Evolutionary conservation across 2,797 vertebrate species (phyloP).

Genomic region (Phoebastria nigripes): DNA sequence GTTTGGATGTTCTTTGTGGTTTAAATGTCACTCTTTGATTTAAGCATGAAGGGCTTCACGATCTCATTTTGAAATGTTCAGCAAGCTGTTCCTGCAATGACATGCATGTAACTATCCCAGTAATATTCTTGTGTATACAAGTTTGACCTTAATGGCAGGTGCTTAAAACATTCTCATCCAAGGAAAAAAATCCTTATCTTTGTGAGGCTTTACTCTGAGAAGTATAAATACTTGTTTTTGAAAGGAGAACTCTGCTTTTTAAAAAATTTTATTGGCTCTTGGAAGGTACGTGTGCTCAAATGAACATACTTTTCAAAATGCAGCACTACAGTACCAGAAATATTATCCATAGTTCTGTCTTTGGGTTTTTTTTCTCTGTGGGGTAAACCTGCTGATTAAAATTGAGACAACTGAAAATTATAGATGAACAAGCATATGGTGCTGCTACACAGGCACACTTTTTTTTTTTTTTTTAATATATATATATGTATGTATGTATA

Average conservation of each 20-base stretch:
- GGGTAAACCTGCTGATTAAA: neutral
- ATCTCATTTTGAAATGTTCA: neutral
- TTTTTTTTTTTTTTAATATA: neutral
- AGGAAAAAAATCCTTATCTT: neutral
- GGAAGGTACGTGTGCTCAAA: neutral
- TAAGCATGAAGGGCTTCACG: neutral
- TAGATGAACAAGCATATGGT: neutral
- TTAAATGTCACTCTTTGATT: neutral
- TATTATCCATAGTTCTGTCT: neutral
- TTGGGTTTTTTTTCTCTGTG: neutral
- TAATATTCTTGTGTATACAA: neutral
- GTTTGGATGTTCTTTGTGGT: neutral
- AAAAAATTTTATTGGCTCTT: neutral
- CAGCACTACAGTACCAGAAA: neutral
- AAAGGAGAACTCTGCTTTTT: neutral
- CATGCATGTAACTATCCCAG: neutral
- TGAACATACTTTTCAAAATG: neutral
- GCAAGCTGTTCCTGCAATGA: neutral
- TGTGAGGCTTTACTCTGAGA: neutral
- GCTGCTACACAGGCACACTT: neutral
- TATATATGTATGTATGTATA: neutral
- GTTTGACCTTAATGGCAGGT: conserved; percentile 11
- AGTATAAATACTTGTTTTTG: conserved; percentile 20
- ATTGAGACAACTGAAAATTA: neutral
- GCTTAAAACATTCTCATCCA: neutral